Base-by-base conservation (phyloP, 2,113 vertebrate species). In the Sardina pilchardus region DNA sequence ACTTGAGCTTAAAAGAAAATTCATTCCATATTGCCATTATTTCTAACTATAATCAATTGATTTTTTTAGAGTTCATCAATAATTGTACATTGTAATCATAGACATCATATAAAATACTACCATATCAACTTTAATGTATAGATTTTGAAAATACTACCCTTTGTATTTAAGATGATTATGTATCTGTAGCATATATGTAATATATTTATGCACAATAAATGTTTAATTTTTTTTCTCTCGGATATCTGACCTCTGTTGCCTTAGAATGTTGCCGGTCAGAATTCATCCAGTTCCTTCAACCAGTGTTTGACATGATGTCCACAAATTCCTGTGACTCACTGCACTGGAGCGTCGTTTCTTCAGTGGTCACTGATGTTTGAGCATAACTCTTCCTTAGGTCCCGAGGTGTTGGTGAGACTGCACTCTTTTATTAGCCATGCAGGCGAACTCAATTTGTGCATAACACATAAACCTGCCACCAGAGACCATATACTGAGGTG, bases 191-290 rank as follows among this genome's bases (percentile, higher is more conserved):
- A 97, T 99, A 99, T 98, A 99, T 99, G 98, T 99, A 99, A 99
- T 99, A 99, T 99, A 99, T 99, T 99, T 99, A 99, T 98, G 98
- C 98, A 95, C 98, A 99, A 99, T 99, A 99, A 98, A 99, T 97
- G 98, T 98, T 97, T 97, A 96, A 98, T 97, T 95, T 96, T 95
- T 95, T 95, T 19, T 82, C 48, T 47, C 59, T 78, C 1, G 3
- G 0, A 24, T 81, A 80, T 83, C 71, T 21, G 26, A 36, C 71
- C 10, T 26, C 30, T 6, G 39, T 36, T 36, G 17, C 78, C 45
- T 75, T 14, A 56, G 12, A 67, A 17, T 14, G 9, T 80, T 36
- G 82, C 16, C 82, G 42, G 30, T 9, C 21, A 56, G 24, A 56
- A 56, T 21, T 24, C 4, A 6, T 24, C 12, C 9, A 17, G 50